These are phyloP conservation scores for Zygaena filipendulae DNA, from an alignment of 2,888 invertebrate genomes.

Conservation along the genomic window DNA sequence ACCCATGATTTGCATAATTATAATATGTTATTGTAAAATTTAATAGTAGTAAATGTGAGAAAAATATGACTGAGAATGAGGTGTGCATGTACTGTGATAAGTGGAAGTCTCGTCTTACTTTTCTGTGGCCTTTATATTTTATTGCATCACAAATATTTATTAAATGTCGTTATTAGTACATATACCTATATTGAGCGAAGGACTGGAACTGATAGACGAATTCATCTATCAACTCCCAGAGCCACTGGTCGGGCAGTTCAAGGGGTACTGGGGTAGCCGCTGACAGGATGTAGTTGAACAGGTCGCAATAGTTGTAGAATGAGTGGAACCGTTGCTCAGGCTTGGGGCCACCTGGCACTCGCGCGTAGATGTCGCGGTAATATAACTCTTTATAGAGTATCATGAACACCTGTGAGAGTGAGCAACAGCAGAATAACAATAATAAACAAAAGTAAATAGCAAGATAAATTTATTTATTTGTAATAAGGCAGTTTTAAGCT, in stretches of 20 bases:
- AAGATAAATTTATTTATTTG: too few species aligned
- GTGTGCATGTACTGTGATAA: too few species aligned
- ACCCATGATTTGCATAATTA: too few species aligned
- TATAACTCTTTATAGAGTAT: slow-evolving; percentile 98
- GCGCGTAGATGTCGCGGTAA: slow-evolving; percentile 96
- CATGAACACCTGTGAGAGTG: slow-evolving; percentile 90
- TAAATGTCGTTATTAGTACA: background rate
- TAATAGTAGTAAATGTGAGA: background rate
- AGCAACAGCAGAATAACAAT: background rate
- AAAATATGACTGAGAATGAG: too few species aligned
- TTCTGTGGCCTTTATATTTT: too few species aligned
- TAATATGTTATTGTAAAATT: too few species aligned
- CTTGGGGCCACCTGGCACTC: slow-evolving; percentile 89
- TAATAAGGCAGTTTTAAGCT: too few species aligned
- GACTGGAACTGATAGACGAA: slow-evolving; percentile 99
- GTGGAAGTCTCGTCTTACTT: too few species aligned
- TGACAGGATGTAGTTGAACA: slow-evolving; percentile 96
- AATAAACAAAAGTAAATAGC: too few species aligned
- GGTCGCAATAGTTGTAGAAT: slow-evolving; percentile 97
- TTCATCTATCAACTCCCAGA: slow-evolving; percentile 99
- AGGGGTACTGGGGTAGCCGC: slow-evolving; percentile 88
- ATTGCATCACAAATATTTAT: background rate
- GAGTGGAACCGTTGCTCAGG: slow-evolving; percentile 94
- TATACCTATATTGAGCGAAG: slow-evolving; percentile 85
- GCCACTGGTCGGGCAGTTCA: slow-evolving; percentile 97